Evolutionary conservation across 2,797 vertebrate species (phyloP), one percentile per base, ranked within the genome.

Genomic region (Falco naumanni): DNA sequence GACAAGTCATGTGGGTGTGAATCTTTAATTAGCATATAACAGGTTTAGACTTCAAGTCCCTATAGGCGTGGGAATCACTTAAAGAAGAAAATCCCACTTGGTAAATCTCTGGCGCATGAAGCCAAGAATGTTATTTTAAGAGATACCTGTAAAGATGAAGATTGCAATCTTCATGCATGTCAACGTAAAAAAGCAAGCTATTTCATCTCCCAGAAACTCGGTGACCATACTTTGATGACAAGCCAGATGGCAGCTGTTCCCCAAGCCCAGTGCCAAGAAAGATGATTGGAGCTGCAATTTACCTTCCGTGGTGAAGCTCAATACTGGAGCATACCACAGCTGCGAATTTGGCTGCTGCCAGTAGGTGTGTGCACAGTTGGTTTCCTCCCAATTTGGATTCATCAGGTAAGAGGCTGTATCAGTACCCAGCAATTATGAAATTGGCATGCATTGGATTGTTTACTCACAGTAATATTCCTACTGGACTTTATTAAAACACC

Each of bases 401-500:
- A 98, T 99, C 99, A 99, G 98, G 99, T 99, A 99, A 98, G 98
- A 98, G 99, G 98, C 99, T 99, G 99, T 99, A 99, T 99, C 98
- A 98, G 99, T 99, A 99, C 99, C 99, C 99, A 98, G 99, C 99
- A 99, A 99, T 99, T 99, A 99, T 98, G 98, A 99, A 99, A 98
- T 99, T 99, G 99, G 99, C 99, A 99, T 99, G 98, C 97, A 65
- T 97, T 97, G 98, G 98, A 98, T 98, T 99, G 99, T 99, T 99
- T 99, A 99, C 98, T 99, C 99, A 99, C 99, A 99, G 98, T 98
- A 98, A 99, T 99, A 99, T 99, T 99, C 99, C 99, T 99, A 99
- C 99, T 99, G 99, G 99, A 99, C 99, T 99, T 99, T 99, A 99
- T 99, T 99, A 99, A 99, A 99, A 99, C 99, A 99, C 99, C 99